Conservation (phyloP, 2,113 vertebrate genomes). For the Symphodus melops region DNA sequence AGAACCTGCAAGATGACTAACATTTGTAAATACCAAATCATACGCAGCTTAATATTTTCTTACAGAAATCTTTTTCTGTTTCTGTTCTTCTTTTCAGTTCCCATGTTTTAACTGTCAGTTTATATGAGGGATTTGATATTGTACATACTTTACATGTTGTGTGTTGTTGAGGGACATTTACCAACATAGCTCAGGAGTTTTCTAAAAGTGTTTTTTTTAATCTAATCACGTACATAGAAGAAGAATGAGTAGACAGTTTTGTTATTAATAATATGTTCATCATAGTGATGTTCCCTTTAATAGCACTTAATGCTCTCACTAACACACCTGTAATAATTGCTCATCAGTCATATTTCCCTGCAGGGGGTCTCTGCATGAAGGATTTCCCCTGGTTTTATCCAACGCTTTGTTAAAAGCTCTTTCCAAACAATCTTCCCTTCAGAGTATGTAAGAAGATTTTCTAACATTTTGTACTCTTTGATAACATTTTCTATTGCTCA, state of each 20-base stretch:
- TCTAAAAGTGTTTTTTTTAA: slow-evolving; percentile 12
- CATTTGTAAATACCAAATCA: background rate
- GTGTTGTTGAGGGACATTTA: slow-evolving; percentile 9
- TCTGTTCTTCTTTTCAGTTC: background rate
- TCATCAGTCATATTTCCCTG: too few relatives aligned
- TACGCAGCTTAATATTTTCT: background rate
- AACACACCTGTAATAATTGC: background rate
- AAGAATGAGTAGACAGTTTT: slow-evolving; percentile 9
- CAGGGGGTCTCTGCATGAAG: background rate
- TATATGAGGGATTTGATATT: slow-evolving; percentile 27
- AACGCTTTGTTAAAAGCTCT: slow-evolving; percentile 11
- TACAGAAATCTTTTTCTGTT: background rate
- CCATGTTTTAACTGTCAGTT: slow-evolving; percentile 11
- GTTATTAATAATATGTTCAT: slow-evolving; percentile 6
- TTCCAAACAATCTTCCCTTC: slow-evolving; percentile 1
- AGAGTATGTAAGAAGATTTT: slow-evolving; percentile 36
- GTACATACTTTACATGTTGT: slow-evolving; percentile 21
- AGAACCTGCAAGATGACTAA: slow-evolving; percentile 4
- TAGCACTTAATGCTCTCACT: slow-evolving; percentile 23
- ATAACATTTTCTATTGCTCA: slow-evolving; percentile 39
- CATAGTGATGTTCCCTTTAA: slow-evolving; percentile 22
- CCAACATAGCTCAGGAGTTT: slow-evolving; percentile 44
- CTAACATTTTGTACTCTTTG: slow-evolving; percentile 56
- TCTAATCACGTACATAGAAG: slow-evolving; percentile 23
- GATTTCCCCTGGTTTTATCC: background rate